Percentiles rank a stretch among this genome's conserved stretches.
These are phyloP conservation scores for Sebastes steindachneri DNA, from an alignment of 2,797 vertebrate species.

Conservation along the genomic window DNA sequence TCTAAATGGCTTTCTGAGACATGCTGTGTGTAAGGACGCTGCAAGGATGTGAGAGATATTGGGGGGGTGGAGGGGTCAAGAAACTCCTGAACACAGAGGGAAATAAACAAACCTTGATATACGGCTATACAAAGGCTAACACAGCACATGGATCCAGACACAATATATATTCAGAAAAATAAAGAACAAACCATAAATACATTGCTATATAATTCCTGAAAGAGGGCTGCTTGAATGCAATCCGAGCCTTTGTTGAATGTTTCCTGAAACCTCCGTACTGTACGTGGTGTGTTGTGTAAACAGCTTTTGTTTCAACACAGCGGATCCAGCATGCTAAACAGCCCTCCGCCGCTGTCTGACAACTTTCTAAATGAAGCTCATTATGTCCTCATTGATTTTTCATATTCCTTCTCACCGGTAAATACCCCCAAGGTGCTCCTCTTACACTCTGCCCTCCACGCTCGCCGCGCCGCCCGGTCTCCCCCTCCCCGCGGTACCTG, in stretches of 20 bases:
- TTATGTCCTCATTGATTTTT: slow-evolving; percentile 83
- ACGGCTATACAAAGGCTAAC: neutral
- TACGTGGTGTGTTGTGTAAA: slow-evolving; percentile 45
- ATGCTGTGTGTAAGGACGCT: slow-evolving; percentile 62
- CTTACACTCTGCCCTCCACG: slow-evolving; percentile 53
- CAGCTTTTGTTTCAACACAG: slow-evolving; percentile 52
- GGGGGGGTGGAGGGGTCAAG: neutral
- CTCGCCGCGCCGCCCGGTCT: neutral
- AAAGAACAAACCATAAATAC: slow-evolving; percentile 10
- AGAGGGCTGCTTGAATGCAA: neutral
- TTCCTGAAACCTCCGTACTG: neutral
- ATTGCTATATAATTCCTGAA: neutral
- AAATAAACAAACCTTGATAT: slow-evolving; percentile 42
- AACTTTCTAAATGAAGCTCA: slow-evolving; percentile 83
- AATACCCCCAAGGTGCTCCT: slow-evolving; percentile 81
- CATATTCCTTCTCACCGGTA: slow-evolving; percentile 78
- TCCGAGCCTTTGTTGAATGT: neutral
- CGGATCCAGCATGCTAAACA: slow-evolving; percentile 67
- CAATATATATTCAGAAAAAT: neutral
- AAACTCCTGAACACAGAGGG: slow-evolving; percentile 1
- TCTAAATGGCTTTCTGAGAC: slow-evolving; percentile 64
- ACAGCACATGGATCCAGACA: neutral
- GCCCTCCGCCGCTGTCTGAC: slow-evolving; percentile 65
- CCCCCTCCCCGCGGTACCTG: slow-evolving; percentile 27
- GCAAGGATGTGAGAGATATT: slow-evolving; percentile 62